A percentile compares a stretch with the other conserved stretches of the same genome.
These are phyloP conservation scores for Eilema griseolum DNA, from an alignment of 2,888 invertebrate species.

Conservation along the genomic window DNA sequence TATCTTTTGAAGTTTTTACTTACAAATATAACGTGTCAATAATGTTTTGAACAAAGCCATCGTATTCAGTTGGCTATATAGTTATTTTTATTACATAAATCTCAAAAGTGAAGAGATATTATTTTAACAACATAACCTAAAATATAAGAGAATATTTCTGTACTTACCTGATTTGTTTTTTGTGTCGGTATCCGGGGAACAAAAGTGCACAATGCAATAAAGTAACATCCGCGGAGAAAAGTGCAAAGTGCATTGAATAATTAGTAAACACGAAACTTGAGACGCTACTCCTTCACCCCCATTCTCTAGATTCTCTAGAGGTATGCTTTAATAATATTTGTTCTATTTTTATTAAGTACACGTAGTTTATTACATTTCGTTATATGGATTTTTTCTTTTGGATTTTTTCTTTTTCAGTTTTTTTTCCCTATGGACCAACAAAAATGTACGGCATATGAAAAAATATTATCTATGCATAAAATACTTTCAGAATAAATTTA, in stretches of 20 bases:
- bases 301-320: no score
- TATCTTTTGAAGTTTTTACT: conserved; percentile 41
- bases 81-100: conserved; percentile 4
- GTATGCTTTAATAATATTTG: background rate
- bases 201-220: background rate
- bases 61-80: conserved; percentile 12
- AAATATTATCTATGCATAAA: no score
- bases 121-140: conserved; percentile 17
- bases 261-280: background rate
- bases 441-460: no score
- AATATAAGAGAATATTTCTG: no score
- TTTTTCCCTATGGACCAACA: no score
- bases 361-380: background rate
- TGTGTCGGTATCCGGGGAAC: background rate
- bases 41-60: conserved; percentile 69
- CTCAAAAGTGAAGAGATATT: background rate
- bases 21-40: conserved; percentile 63
- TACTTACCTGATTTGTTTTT: no score
- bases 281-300: background rate
- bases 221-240: background rate
- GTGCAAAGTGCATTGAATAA: conserved; percentile 4
- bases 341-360: background rate
- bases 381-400: no score
- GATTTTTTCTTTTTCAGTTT: no score
- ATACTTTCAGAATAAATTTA: no score